Evolutionary conservation across 2,888 invertebrate species (phyloP).

Genomic region (Pterobdella sp.): DNA sequence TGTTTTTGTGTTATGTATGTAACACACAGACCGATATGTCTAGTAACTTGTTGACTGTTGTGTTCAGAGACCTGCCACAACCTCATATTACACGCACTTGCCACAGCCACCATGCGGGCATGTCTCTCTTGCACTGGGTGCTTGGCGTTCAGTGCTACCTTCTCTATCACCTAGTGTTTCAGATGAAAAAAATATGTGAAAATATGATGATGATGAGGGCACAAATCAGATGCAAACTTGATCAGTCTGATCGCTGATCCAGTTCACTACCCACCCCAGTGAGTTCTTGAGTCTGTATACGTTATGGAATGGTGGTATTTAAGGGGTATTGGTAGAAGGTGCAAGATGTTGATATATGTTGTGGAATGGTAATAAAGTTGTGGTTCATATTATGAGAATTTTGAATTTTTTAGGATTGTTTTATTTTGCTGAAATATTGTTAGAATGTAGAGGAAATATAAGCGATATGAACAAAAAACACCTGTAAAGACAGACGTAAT

Average conservation of each 20-base stretch:
- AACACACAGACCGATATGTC: slow-evolving; percentile 22
- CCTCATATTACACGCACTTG: slow-evolving; percentile 67
- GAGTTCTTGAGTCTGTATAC: slow-evolving; percentile 84
- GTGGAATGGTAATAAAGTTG: not conserved
- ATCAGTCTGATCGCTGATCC: slow-evolving; percentile 62
- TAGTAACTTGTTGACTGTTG: slow-evolving; percentile 50
- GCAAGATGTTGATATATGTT: not conserved
- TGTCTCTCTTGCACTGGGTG: slow-evolving; percentile 51
- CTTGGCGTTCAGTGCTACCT: slow-evolving; percentile 75
- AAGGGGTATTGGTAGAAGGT: slow-evolving; percentile 17
- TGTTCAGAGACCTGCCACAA: slow-evolving; percentile 74
- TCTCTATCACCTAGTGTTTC: slow-evolving; percentile 77
- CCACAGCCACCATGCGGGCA: slow-evolving; percentile 74
- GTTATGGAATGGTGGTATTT: too few relatives aligned
- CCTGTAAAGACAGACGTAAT: slow-evolving; percentile 89
- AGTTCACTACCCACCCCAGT: slow-evolving; percentile 89
- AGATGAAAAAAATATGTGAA: too few relatives aligned
- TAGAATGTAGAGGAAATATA: too few relatives aligned
- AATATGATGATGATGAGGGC: too few relatives aligned
- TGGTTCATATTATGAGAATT: not conserved
- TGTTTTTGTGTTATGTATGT: slow-evolving; percentile 22
- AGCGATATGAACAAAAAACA: too few relatives aligned
- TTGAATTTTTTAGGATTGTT: not conserved
- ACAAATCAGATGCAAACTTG: too few relatives aligned
- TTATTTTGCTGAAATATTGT: too few relatives aligned